Percentiles rank a stretch among this genome's conserved stretches.
phyloP scores from a whole-genome alignment of 2,888 invertebrate species.

The Eupithecia centaureata region DNA sequence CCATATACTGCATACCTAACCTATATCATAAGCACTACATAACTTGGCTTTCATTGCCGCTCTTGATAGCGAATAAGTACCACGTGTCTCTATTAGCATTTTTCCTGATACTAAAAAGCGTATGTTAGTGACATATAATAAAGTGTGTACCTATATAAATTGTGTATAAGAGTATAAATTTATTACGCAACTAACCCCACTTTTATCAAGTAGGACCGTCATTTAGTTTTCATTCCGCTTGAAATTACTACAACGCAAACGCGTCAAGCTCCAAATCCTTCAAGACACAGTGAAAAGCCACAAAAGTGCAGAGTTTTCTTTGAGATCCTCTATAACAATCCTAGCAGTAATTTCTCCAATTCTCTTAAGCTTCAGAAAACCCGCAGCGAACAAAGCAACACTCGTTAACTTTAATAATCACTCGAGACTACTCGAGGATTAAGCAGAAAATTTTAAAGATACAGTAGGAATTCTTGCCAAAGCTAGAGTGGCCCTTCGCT shows the following conservation, averaged over 20 bases:
- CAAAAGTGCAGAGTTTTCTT: slow-evolving; percentile 9
- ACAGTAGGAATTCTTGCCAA: slow-evolving; percentile 79
- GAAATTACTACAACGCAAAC: not conserved
- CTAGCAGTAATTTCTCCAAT: slow-evolving; percentile 26
- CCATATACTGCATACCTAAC: no score
- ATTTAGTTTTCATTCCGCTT: not conserved
- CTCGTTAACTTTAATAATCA: slow-evolving; percentile 79
- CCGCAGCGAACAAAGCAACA: slow-evolving; percentile 42
- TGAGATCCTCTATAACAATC: slow-evolving; percentile 19
- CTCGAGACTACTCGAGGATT: slow-evolving; percentile 68
- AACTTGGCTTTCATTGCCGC: no score
- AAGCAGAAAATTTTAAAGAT: slow-evolving; percentile 78
- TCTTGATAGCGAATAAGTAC: no score
- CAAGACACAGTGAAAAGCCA: slow-evolving; percentile 6
- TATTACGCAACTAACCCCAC: not conserved
- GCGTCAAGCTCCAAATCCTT: not conserved
- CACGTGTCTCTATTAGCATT: no score
- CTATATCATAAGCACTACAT: no score
- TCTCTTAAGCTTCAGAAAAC: slow-evolving; percentile 30
- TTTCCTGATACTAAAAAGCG: no score
- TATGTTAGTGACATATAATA: no score
- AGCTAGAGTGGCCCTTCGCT: slow-evolving; percentile 65
- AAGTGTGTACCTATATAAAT: no score
- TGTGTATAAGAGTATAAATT: no score
- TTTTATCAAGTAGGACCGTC: not conserved